Evolutionary conservation across 2,888 invertebrate species (phyloP), one percentile per base, ranked within the genome.

Genomic region (Cheilosia vernalis): DNA sequence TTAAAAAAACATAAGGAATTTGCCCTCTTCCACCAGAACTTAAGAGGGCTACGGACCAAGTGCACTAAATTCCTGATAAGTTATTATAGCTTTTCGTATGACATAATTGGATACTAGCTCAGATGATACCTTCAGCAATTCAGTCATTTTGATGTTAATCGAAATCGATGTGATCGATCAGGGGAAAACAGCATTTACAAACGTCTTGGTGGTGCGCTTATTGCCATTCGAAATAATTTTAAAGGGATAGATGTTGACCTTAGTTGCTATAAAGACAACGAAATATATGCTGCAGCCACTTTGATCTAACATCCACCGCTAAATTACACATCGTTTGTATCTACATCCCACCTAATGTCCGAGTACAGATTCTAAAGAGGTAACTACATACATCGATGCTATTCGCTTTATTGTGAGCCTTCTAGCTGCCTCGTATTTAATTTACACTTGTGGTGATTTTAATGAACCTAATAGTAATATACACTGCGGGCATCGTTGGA

Each of bases 301-400:
- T 47, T 47, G 2, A 17, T 17, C 47, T 47, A 5, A 17, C 47
- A 47, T 17, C 47, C 21, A 13, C 51, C 24, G 15, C 13, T 21
- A 24, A 51, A 5, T n/a, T 47, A 47, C 24, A 19, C 49, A 49
- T 21, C 49, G 49, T 49, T 49, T 53, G 53, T 27, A 7, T 27
- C 53, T 27, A 27, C 15, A 53, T 53, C 15, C 53, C 53, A 27
- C 24, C 51, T 51, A 24, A 13, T 21, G 1, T 24, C 51, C 10
- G 21, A 13, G 2, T 15, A 51, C 13, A 9, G 24, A 4, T 4
- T 19, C 13, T 51, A 51, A 13, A n/a, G n/a, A n/a, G n/a, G n/a
- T n/a, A n/a, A n/a, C n/a, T n/a, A n/a, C n/a, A 13, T 24, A 24
- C 1, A 21, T 51, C 13, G 51, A 51, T 2, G 51, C 51, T 19